phyloP scores from a whole-genome alignment of 2,888 invertebrate genomes.

The Drosophila paracracens region DNA sequence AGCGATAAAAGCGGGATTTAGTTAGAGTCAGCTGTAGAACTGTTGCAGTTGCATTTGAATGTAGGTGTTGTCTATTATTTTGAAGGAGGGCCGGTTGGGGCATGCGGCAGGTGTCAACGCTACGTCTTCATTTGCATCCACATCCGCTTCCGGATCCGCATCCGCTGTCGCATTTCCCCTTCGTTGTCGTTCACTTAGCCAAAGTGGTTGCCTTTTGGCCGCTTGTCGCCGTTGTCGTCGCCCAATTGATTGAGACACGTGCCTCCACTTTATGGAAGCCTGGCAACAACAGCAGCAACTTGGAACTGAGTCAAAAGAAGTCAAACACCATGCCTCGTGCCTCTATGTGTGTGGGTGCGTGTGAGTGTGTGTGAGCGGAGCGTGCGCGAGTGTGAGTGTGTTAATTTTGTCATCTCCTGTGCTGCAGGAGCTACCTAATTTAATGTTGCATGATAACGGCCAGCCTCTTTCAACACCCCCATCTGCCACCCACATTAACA shows the following conservation, averaged over 20 bases:
- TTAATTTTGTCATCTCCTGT: conserved; percentile 65
- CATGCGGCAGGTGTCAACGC: conserved; percentile 32
- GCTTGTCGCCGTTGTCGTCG: conserved; percentile 15
- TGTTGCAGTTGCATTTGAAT: conserved; percentile 1
- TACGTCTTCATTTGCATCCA: conserved; percentile 3
- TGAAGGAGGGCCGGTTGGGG: not conserved
- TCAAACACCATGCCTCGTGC: conserved; percentile 73
- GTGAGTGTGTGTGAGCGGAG: conserved; percentile 20
- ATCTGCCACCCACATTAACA: not conserved
- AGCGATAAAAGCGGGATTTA: not conserved
- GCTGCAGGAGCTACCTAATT: conserved; percentile 78
- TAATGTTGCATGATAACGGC: conserved; percentile 58
- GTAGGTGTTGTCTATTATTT: conserved; percentile 2
- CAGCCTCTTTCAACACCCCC: not conserved
- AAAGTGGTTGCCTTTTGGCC: conserved; percentile 34
- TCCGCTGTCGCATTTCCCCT: conserved; percentile 11
- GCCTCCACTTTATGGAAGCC: conserved; percentile 61
- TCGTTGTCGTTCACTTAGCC: conserved; percentile 41
- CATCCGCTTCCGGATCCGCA: conserved; percentile 1
- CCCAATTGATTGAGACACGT: conserved; percentile 66
- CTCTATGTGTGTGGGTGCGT: conserved; percentile 19
- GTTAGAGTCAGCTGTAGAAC: not conserved
- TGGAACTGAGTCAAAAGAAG: conserved; percentile 57
- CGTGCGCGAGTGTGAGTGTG: conserved; percentile 30
- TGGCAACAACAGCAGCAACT: conserved; percentile 19